A percentile compares a stretch with the other conserved stretches of the same genome.
Evolutionary conservation across 2,113 vertebrate species (phyloP).

Genomic region (Tricholaema leucomelas): DNA sequence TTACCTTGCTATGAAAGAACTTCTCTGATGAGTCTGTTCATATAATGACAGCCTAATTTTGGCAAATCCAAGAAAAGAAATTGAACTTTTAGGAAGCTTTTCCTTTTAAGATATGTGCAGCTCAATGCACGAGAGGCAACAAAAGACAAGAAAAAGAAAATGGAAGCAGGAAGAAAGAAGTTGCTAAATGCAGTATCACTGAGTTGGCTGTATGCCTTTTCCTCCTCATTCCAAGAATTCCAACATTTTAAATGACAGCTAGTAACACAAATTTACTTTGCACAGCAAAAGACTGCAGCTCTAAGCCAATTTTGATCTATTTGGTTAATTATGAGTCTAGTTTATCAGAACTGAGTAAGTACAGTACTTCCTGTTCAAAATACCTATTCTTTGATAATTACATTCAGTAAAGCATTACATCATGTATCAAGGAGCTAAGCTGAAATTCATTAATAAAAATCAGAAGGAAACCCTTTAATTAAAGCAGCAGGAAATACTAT

Average conservation of each 20-base stretch:
- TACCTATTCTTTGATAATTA: constrained; percentile 36
- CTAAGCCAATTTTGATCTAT: neutral
- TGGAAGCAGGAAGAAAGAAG: neutral
- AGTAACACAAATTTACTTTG: constrained; percentile 9
- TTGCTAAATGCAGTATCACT: neutral
- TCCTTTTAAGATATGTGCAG: neutral
- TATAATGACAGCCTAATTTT: neutral
- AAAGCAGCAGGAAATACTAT: constrained; percentile 41
- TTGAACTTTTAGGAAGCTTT: neutral
- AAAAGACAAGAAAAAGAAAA: neutral
- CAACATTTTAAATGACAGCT: neutral
- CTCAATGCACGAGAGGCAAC: neutral
- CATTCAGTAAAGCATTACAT: constrained; percentile 26
- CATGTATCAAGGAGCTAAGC: constrained; percentile 2
- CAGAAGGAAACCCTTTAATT: constrained; percentile 35
- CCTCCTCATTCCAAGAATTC: neutral
- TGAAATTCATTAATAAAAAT: constrained; percentile 59
- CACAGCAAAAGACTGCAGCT: neutral
- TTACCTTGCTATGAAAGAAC: constrained; percentile 1
- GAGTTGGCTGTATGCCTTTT: neutral
- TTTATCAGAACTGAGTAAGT: neutral
- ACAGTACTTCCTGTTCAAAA: neutral
- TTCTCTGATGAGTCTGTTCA: neutral
- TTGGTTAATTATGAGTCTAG: constrained; percentile 6
- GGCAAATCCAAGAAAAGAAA: neutral